Percentiles rank a stretch among this genome's conserved stretches.
Conservation (phyloP, 2,888 invertebrate genomes). For the Macrophya alboannulata region DNA sequence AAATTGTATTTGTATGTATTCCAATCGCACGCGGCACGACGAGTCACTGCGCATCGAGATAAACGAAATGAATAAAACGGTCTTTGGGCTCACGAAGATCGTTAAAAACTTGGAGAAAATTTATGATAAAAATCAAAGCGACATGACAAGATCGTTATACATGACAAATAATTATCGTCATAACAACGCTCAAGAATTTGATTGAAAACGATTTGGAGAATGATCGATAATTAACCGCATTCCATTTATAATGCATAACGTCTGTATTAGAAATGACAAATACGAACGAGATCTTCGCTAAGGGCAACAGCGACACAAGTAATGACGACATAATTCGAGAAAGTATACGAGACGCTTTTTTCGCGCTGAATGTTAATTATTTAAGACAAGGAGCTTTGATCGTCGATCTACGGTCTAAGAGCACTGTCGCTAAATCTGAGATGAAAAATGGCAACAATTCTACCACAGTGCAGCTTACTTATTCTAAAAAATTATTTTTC, state of each 20-base stretch:
- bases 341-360: constrained; percentile 67
- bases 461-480: constrained; percentile 44
- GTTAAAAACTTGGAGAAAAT: not conserved
- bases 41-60: not conserved
- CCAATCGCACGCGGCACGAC: not conserved
- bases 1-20: not conserved
- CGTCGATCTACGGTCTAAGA: constrained; percentile 66
- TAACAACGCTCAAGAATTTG: not conserved
- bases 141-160: not conserved
- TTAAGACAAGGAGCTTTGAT: constrained; percentile 68
- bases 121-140: not conserved
- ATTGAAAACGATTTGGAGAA: not conserved
- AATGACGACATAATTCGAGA: constrained; percentile 15
- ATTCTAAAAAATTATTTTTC: constrained; percentile 61
- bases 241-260: constrained; percentile 34
- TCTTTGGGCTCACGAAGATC: not conserved
- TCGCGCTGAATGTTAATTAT: constrained; percentile 67
- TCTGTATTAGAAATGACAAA: constrained; percentile 21
- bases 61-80: constrained; percentile 18
- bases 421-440: constrained; percentile 45
- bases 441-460: constrained; percentile 57
- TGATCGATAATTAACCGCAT: not conserved
- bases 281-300: not conserved
- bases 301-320: not conserved
- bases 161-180: not conserved